These are phyloP conservation scores for Celastrina argiolus DNA, from an alignment of 2,888 invertebrate genomes.

Conservation along the genomic window DNA sequence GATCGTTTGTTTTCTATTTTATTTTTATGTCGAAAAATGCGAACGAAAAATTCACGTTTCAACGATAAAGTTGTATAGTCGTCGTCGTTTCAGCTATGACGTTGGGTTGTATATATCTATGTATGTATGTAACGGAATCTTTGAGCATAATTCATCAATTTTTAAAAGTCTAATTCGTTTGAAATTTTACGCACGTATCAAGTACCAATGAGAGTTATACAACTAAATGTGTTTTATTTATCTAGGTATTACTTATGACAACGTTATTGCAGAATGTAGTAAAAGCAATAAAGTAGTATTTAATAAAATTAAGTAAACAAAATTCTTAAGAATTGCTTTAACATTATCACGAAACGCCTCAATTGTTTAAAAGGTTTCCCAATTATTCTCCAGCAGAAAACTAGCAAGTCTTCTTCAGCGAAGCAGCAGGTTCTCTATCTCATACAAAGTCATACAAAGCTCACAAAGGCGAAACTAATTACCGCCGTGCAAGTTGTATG, in stretches of 20 bases:
- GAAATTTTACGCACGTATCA: too few species aligned
- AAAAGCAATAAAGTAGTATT: too few species aligned
- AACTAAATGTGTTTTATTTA: too few species aligned
- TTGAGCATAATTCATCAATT: too few species aligned
- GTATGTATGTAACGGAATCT: too few species aligned
- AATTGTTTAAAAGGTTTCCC: neutral
- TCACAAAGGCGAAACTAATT: neutral
- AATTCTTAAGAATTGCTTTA: neutral
- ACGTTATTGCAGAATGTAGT: too few species aligned
- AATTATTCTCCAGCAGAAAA: neutral
- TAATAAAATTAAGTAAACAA: neutral
- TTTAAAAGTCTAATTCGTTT: too few species aligned
- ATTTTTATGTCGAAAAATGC: neutral
- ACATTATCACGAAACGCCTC: neutral
- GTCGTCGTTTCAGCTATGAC: too few species aligned
- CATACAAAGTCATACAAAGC: constrained; percentile 1
- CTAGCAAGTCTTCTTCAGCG: neutral
- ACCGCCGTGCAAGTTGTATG: neutral
- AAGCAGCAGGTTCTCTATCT: neutral
- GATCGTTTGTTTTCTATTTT: neutral
- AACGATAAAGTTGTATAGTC: too few species aligned
- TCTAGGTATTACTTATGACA: too few species aligned
- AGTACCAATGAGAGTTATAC: too few species aligned
- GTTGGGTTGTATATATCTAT: too few species aligned
- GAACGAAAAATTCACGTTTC: neutral